These are phyloP conservation scores for Chrysodeixis includens DNA, from an alignment of 2,888 invertebrate species.

Conservation along the genomic window DNA sequence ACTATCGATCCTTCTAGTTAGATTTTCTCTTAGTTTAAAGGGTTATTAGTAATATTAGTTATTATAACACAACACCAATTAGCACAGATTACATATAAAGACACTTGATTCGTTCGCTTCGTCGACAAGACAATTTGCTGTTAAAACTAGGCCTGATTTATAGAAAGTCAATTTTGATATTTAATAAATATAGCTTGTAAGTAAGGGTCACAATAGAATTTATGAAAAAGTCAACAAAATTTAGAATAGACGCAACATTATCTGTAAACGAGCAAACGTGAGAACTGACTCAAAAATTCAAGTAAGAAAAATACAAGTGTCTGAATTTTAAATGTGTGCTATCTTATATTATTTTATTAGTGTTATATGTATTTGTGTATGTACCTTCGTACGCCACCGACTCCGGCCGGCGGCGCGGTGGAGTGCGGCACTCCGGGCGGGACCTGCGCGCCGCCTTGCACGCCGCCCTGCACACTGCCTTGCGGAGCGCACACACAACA, in stretches of 20 bases:
- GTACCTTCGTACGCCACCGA: slow-evolving; percentile 90
- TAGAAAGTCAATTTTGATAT: not conserved
- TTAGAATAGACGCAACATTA: not conserved
- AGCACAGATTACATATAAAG: slow-evolving; percentile 39
- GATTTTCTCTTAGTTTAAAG: slow-evolving; percentile 33
- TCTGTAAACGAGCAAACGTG: not conserved
- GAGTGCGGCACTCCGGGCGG: slow-evolving; percentile 86
- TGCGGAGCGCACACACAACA: slow-evolving; percentile 89
- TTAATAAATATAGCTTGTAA: not conserved
- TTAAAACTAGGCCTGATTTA: not conserved
- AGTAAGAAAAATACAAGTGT: not conserved
- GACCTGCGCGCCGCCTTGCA: slow-evolving; percentile 87
- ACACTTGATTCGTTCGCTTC: slow-evolving; percentile 8
- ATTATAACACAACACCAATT: slow-evolving; percentile 10
- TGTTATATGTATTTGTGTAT: slow-evolving; percentile 34
- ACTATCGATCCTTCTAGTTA: slow-evolving; percentile 13
- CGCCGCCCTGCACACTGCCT: slow-evolving; percentile 89
- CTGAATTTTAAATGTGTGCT: slow-evolving; percentile 30
- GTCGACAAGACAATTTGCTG: not conserved
- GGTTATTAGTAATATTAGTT: slow-evolving; percentile 35
- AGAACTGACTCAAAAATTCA: not conserved
- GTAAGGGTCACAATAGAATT: not conserved
- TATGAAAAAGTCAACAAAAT: not conserved
- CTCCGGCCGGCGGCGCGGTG: slow-evolving; percentile 87
- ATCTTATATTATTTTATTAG: slow-evolving; percentile 13